Evolutionary conservation across 2,113 vertebrate genomes (phyloP), one percentile per base, ranked within the genome.

Genomic region (Corythoichthys intestinalis): DNA sequence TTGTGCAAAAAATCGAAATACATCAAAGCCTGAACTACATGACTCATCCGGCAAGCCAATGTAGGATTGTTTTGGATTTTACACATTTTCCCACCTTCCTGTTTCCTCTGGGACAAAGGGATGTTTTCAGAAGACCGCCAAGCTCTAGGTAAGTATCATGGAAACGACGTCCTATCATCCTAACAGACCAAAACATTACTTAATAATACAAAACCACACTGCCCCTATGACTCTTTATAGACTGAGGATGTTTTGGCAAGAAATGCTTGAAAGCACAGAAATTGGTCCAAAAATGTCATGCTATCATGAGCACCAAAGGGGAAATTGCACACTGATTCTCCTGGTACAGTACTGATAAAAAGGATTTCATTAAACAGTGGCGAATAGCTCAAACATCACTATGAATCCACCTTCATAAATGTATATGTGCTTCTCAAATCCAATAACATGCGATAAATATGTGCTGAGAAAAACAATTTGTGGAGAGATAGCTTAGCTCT

Each of bases 211-310:
- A 67, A 69, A 58, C 49, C 58, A 63, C 74, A 76, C 56, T 3
- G 35, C 68, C 49, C 64, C 53, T 28, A 74, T 60, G 44, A 9
- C 20, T 34, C 65, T 8, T 59, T 88, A 84, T 4, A 54, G 67
- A 49, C 65, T 3, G 37, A 74, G 77, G 80, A 80, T 75, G 83
- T 83, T 81, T 82, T 69, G 52, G 34, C 20, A 56, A 56, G 13
- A n/a, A 59, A 58, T 15, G 34, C 67, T 69, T 17, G 7, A 44
- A 67, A 48, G 73, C 62, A 35, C 65, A 48, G 46, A 37, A 61
- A 44, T 83, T 15, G 75, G 75, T 73, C 82, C 83, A 82, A 85
- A 84, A 87, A 82, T 57, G 2, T 58, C 72, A 78, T 20, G 65
- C 69, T 79, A 68, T 71, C 62, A n/a, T n/a, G 39, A 79, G 70